These are phyloP conservation scores for Oreortyx pictus DNA, from an alignment of 2,797 vertebrate genomes.

Conservation along the genomic window DNA sequence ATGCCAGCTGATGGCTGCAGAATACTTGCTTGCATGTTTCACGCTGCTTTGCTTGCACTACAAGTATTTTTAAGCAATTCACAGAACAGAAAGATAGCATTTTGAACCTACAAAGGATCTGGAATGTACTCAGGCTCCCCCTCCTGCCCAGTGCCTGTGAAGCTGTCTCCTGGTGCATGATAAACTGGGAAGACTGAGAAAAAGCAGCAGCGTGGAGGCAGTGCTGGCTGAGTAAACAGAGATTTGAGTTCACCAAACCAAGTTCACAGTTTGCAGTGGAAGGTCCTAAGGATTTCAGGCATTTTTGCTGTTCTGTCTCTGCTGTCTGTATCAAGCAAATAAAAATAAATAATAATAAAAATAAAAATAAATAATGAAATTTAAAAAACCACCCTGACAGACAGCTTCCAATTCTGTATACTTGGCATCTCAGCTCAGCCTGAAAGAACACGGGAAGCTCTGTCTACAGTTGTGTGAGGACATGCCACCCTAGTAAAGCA, in stretches of 20 bases:
- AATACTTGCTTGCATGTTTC: neutral
- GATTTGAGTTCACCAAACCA: slow-evolving; percentile 37
- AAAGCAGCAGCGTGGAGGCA: slow-evolving; percentile 35
- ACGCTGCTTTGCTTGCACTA: neutral
- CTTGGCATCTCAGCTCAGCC: slow-evolving; percentile 51
- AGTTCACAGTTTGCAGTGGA: slow-evolving; percentile 76
- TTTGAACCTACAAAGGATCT: neutral
- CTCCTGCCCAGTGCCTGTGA: slow-evolving; percentile 20
- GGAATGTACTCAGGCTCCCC: slow-evolving; percentile 31
- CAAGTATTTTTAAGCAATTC: slow-evolving; percentile 21
- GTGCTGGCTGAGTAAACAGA: slow-evolving; percentile 34
- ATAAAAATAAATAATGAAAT: neutral
- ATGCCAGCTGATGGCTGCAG: neutral
- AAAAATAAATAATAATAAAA: neutral
- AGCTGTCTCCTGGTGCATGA: neutral
- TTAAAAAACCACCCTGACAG: neutral
- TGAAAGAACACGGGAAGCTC: slow-evolving; percentile 51
- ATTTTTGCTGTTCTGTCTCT: slow-evolving; percentile 67
- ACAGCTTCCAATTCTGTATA: slow-evolving; percentile 54
- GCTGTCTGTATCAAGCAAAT: slow-evolving; percentile 59
- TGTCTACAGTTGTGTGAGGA: slow-evolving; percentile 26
- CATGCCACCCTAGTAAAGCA: slow-evolving; percentile 31
- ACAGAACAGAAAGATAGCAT: neutral
- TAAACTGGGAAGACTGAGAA: slow-evolving; percentile 34
- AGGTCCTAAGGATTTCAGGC: slow-evolving; percentile 62